Percentiles rank a stretch among this genome's conserved stretches.
These are phyloP conservation scores for Eptatretus burgeri DNA, from an alignment of 2,113 vertebrate species.

Conservation along the genomic window DNA sequence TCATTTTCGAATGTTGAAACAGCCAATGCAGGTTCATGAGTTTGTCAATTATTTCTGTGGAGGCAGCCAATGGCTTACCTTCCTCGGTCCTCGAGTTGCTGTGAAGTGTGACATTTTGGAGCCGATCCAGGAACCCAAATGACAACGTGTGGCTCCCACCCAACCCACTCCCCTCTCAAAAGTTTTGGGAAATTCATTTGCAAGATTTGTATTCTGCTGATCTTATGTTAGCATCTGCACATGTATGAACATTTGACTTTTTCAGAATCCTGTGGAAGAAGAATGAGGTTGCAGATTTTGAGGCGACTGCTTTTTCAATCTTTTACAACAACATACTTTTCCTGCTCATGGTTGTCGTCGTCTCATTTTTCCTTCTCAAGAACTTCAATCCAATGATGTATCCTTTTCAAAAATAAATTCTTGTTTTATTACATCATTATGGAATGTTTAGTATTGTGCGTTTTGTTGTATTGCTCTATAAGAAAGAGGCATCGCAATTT, in stretches of 20 bases:
- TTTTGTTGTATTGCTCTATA: not conserved
- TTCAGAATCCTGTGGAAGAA: constrained; percentile 93
- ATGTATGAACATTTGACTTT: not conserved
- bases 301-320: constrained; percentile 95
- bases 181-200: too few relatives aligned
- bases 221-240: too few relatives aligned
- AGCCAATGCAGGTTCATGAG: too few relatives aligned
- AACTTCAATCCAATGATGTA: constrained; percentile 99
- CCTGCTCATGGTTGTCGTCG: constrained; percentile 60
- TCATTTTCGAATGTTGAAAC: too few relatives aligned
- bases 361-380: constrained; percentile 84
- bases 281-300: constrained; percentile 90
- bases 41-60: too few relatives aligned
- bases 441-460: not conserved
- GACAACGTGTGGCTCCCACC: too few relatives aligned
- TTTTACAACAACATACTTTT: constrained; percentile 98
- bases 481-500: not conserved
- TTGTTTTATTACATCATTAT: not conserved
- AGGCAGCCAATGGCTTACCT: too few relatives aligned
- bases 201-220: too few relatives aligned
- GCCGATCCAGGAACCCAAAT: too few relatives aligned
- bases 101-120: too few relatives aligned
- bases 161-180: too few relatives aligned
- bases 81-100: too few relatives aligned
- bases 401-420: constrained; percentile 22